Conservation (phyloP, 2,888 invertebrate species). For the Melieria omissa region DNA sequence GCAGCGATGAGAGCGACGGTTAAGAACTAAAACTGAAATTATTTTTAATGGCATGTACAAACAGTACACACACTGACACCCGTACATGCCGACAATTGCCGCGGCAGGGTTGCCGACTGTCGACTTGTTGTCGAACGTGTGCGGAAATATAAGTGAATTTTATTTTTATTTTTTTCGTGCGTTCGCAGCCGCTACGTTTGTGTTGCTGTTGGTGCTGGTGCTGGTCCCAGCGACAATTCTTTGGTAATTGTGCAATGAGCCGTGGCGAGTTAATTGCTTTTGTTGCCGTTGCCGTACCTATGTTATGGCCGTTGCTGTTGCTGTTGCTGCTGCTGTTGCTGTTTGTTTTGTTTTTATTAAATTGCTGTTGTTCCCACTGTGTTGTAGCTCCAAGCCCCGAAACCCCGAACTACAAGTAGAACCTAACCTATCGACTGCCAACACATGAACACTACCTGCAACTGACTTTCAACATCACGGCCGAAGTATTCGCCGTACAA, state of each 20-base stretch:
- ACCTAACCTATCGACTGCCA: too few relatives aligned
- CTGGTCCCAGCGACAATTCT: conserved; percentile 44
- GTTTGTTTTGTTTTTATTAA: neutral
- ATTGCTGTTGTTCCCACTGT: neutral
- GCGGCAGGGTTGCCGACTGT: conserved; percentile 18
- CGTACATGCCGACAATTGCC: neutral
- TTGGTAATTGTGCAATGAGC: conserved; percentile 58
- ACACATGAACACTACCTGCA: too few relatives aligned
- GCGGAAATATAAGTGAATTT: neutral
- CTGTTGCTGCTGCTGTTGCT: conserved; percentile 31
- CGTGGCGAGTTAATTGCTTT: conserved; percentile 58
- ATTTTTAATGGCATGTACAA: conserved; percentile 12
- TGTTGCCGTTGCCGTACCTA: conserved; percentile 11
- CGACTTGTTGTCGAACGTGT: neutral
- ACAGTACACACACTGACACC: neutral
- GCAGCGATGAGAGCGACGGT: neutral
- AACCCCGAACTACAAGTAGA: too few relatives aligned
- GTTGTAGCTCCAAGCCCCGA: neutral
- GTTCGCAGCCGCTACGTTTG: too few relatives aligned
- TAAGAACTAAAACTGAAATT: conserved; percentile 11
- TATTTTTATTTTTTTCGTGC: too few relatives aligned
- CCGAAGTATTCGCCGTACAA: too few relatives aligned
- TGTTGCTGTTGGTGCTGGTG: too few relatives aligned
- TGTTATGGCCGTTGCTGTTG: conserved; percentile 32
- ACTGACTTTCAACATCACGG: too few relatives aligned